Evolutionary conservation across 1,140 invertebrate species (phyloP), one percentile per base, ranked within the genome.

Genomic region (Scaptomyza montana): DNA sequence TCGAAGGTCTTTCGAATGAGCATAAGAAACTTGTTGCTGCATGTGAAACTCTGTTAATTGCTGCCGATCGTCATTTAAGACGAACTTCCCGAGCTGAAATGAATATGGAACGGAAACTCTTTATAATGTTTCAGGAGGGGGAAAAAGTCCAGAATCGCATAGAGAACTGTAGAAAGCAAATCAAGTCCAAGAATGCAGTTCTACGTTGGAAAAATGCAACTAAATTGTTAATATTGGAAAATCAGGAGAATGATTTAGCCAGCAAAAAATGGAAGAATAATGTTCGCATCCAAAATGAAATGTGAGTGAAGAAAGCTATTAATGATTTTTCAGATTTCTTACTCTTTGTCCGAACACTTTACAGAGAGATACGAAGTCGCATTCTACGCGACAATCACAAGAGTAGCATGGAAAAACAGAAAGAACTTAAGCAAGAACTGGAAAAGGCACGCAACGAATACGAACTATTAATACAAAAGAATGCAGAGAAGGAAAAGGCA

Each of bases 221-320:
- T 2, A 84, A 84, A 28, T 54, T 49, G 0, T 19, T 85, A 8
- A 67, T 74, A 10, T 19, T 80, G 2, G 61, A 80, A 9, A 84
- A 75, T 16, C 51, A 64, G 2, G 84, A 89, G 16, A 72, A 70
- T 2, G 84, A 89, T 50, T 36, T 89, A 65, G 80, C 80, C 54
- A 63, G 63, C 8, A 72, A 73, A 19, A 89, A 89, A 30, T 89
- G 84, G 84, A 68, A 80, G 5, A 89, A 89, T 9, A 89, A 74
- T 61, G 69, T 89, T 1, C 64, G 63, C 4, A 89, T 89, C 5
- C 84, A 89, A 21, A 89, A 84, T 43, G 84, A 89, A 66, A 84
- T 89, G 84, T 87, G 13, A 51, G 69, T 63, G 12, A n/a, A 43
- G 12, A n/a, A n/a, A n/a, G 39, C 5, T n/a, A n/a, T 2, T n/a